Base-by-base conservation (phyloP, 2,797 vertebrate species). In the Channa striata region DNA sequence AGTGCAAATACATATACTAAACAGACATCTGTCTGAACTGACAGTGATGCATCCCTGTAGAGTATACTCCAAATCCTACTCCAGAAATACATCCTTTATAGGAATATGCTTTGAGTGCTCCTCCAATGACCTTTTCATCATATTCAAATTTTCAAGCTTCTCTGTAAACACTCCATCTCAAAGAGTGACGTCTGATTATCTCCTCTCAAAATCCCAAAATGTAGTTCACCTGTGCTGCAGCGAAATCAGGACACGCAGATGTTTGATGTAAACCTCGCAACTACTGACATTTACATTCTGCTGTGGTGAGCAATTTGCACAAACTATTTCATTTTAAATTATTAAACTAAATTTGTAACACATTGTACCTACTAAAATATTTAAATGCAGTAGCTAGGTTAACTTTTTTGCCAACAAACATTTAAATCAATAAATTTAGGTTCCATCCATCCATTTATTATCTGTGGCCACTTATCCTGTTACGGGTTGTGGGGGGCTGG, bases 91-190 rank as follows among this genome's bases (percentile, higher is more conserved):
- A 53, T 61, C 43, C 33, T 84, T 75, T 72, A 49, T 64, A 59
- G 43, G 59, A 68, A 66, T 48, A 54, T 44, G 57, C 36, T 76
- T 66, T 0, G 23, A 84, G 78, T 50, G 63, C 44, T 77, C 42
- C 62, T 75, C 59, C 72, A 46, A 11, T 82, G 82, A 87, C 74
- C 74, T 85, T 75, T 77, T 73, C 72, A 66, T 80, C 48, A 59
- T 72, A 71, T 77, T 70, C 44, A 79, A 68, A 77, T 74, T 58
- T 66, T 48, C 25, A n/a, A 61, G 42, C 36, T 64, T 74, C 33
- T 77, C 44, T 73, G 64, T 80, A 80, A 78, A 82, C 78, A 81
- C 71, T 79, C 40, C 20, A 37, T 63, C 25, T 82, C 36, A 58
- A 19, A 81, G 57, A 70, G 72, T 40, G 59, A 81, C 51, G 62